Percentiles rank a stretch among this genome's conserved stretches.
phyloP scores from a whole-genome alignment of 2,888 invertebrate species.

The Cantharis rufa region DNA sequence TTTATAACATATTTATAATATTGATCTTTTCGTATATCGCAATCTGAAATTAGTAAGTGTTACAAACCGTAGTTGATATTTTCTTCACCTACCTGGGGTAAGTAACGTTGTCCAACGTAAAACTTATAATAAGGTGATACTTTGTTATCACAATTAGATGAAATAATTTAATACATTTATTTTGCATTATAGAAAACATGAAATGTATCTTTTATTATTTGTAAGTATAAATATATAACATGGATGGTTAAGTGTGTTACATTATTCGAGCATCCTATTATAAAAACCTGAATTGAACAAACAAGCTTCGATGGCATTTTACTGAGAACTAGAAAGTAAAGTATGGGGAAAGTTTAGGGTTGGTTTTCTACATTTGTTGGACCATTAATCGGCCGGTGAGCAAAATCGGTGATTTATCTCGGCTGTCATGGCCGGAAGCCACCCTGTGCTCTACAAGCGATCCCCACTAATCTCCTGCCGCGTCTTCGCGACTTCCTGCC shows the following conservation, averaged over 20 bases:
- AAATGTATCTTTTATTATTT: not conserved
- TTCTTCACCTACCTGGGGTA: no score
- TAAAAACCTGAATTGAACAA: not conserved
- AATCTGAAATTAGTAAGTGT: no score
- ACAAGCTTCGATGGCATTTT: not conserved
- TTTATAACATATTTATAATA: no score
- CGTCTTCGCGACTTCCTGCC: conserved; percentile 56
- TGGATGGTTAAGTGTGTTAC: not conserved
- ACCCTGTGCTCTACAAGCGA: conserved; percentile 54
- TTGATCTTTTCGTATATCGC: no score
- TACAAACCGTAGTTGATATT: no score
- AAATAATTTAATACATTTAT: no score
- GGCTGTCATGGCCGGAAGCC: conserved; percentile 55
- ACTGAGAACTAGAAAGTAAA: conserved; percentile 5
- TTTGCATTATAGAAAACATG: not conserved
- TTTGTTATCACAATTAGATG: no score
- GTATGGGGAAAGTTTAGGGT: conserved; percentile 49
- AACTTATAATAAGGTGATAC: no score
- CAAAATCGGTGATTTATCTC: conserved; percentile 52
- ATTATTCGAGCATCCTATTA: not conserved
- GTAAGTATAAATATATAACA: not conserved
- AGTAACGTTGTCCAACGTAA: no score
- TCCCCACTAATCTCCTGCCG: conserved; percentile 55
- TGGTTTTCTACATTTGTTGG: conserved; percentile 57
- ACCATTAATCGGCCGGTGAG: conserved; percentile 53